Conservation (phyloP, 2,113 vertebrate species). For the Erpornis zantholeuca region DNA sequence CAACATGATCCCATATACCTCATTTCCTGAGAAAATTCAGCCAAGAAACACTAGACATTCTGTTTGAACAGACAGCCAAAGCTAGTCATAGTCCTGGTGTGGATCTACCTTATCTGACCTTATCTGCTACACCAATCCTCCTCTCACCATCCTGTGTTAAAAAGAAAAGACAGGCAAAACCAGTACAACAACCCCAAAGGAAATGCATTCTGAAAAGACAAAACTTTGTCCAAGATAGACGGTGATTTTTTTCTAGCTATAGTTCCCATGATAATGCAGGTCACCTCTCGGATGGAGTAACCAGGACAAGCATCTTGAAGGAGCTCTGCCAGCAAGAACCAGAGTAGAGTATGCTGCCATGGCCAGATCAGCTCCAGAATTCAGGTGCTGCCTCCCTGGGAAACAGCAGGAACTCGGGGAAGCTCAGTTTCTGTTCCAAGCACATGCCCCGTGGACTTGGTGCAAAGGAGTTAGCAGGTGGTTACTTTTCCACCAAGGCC, state of each 20-base stretch:
- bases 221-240: not conserved
- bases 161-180: not conserved
- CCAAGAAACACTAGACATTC: not conserved
- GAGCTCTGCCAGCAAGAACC: not conserved
- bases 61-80: not conserved
- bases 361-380: not conserved
- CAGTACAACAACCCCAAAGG: not conserved
- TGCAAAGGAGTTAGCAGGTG: not conserved
- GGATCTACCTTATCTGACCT: not conserved
- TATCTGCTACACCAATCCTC: not conserved
- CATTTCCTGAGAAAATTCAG: not conserved
- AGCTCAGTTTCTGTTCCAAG: not conserved
- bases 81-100: not conserved
- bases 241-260: not conserved
- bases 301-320: not conserved
- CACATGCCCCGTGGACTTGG: rapidly evolving
- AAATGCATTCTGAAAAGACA: not conserved
- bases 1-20: not conserved
- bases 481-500: not conserved
- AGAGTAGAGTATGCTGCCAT: not conserved
- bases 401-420: not conserved
- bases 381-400: not conserved
- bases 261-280: not conserved
- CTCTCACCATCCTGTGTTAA: not conserved
- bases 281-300: not conserved